Conservation (phyloP, 2,113 vertebrate species). For the Indicator indicator region DNA sequence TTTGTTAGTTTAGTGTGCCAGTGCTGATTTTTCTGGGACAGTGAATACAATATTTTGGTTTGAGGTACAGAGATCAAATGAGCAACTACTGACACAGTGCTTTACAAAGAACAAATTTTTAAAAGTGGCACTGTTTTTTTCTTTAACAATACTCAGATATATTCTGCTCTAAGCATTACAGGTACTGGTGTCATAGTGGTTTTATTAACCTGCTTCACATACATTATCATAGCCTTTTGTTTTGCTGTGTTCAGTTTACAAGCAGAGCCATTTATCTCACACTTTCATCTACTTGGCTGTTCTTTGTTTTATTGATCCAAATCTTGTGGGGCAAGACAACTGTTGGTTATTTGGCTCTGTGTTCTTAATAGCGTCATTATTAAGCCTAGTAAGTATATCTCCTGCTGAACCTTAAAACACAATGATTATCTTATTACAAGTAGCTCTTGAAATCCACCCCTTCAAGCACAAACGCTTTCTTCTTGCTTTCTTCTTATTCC, state of each 20-base stretch:
- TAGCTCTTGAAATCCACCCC: background rate
- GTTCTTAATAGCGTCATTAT: background rate
- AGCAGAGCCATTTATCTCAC: background rate
- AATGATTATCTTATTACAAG: conserved; percentile 32
- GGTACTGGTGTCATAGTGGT: background rate
- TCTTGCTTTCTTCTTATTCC: background rate
- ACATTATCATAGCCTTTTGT: background rate
- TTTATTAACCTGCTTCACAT: background rate
- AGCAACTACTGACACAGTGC: background rate
- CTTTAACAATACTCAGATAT: background rate
- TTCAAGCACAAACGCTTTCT: background rate
- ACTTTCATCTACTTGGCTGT: background rate
- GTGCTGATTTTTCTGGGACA: background rate
- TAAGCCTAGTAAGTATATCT: conserved; percentile 15
- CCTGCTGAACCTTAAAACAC: conserved; percentile 10
- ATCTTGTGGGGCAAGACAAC: background rate
- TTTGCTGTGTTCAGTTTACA: background rate
- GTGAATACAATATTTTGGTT: background rate
- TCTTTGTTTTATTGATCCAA: background rate
- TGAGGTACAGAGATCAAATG: background rate
- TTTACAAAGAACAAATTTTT: background rate
- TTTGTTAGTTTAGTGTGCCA: background rate
- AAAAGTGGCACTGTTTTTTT: background rate
- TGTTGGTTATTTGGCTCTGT: conserved; percentile 40
- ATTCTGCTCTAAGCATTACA: background rate